phyloP scores from a whole-genome alignment of 2,113 vertebrate genomes.

The Emydura subglobosa region DNA sequence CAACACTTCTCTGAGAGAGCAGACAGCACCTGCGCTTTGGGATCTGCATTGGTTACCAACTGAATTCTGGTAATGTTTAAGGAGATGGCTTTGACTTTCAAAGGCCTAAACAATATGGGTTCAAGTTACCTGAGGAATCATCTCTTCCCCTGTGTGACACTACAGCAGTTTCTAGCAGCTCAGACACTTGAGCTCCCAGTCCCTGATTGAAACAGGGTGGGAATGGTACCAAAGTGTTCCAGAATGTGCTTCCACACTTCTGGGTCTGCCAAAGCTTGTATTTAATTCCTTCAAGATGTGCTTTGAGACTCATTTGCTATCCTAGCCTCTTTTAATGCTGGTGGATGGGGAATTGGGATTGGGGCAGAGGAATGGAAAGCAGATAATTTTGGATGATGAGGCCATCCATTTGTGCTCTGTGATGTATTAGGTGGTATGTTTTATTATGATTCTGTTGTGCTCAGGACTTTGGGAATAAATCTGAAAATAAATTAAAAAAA shows the following conservation, averaged over 20 bases:
- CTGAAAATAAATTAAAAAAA: neutral
- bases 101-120: neutral
- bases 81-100: neutral
- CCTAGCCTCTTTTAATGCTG: neutral
- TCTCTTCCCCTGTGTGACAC: neutral
- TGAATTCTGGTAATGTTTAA: fast-evolving
- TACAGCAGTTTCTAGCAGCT: neutral
- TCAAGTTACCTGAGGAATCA: neutral
- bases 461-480: neutral
- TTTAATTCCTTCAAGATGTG: neutral
- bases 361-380: neutral
- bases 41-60: fast-evolving
- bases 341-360: neutral
- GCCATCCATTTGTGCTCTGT: neutral
- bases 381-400: neutral
- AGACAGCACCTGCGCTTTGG: fast-evolving
- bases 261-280: neutral
- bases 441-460: neutral
- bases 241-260: neutral
- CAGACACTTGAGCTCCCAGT: neutral
- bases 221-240: neutral
- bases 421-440: neutral
- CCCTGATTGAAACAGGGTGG: neutral
- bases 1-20: neutral
- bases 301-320: neutral